Evolutionary conservation across 2,888 invertebrate genomes (phyloP), one percentile per base, ranked within the genome.

Genomic region (Troglohyphantes excavatus): DNA sequence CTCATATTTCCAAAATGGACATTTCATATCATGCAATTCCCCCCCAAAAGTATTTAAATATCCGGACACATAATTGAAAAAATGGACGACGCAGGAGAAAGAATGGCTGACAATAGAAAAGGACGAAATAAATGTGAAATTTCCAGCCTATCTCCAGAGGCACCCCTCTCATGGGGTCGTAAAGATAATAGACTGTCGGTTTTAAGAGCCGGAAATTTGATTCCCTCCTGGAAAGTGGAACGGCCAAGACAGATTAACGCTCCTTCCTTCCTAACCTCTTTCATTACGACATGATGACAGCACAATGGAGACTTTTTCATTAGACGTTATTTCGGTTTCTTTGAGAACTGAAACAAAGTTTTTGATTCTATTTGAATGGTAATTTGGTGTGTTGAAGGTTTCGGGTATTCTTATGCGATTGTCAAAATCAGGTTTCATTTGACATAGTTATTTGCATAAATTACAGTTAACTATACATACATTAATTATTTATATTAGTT

Each of bases 131-230:
- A 53, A 53, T 53, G 13, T 53, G 53, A 53, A 53, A n/a, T 53
- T 53, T n/a, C n/a, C 53, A n/a, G 33, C 5, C 33, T 9, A 33
- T 33, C 33, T 33, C 33, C 33, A 53, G n/a, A n/a, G 53, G 17
- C n/a, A 9, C 43, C 26, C 26, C 26, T 84, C 84, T 75, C 84
- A 21, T 21, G 53, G 68, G 78, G 70, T 70, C 85, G 59, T 86
- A 86, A 78, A 86, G 85, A 86, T 86, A 86, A 86, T 86, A 86
- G 59, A 86, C 76, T 76, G 61, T 68, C 39, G 63, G 68, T 78
- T 86, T 79, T 86, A 86, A 86, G 85, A 78, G 85, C 76, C 85
- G 85, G 85, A 86, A 86, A 86, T 87, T 87, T 79, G 87, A 87
- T 87, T 87, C 79, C 53, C 72, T 79, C 53, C 29, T 26, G 70